Percentiles rank a stretch among this genome's conserved stretches.
phyloP scores from a whole-genome alignment of 2,113 vertebrate species.

The Ia io region DNA sequence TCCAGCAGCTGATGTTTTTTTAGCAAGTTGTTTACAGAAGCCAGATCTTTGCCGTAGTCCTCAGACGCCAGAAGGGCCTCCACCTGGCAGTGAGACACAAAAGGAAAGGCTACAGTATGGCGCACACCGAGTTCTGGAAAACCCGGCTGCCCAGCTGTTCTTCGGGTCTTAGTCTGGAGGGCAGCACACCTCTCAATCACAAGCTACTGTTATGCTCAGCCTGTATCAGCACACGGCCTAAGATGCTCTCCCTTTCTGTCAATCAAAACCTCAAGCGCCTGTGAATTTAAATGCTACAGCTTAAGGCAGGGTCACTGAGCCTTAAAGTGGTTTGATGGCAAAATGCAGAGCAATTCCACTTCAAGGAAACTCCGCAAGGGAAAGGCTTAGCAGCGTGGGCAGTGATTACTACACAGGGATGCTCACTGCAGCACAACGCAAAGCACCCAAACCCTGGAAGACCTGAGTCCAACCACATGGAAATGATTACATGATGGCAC shows the following conservation, averaged over 20 bases:
- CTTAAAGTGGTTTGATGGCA: neutral
- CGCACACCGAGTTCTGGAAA: accelerated
- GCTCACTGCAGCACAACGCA: accelerated
- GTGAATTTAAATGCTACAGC: neutral
- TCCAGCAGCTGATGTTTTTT: constrained; percentile 98
- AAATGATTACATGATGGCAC: neutral
- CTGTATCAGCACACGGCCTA: no score
- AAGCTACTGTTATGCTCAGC: accelerated
- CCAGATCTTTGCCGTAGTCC: constrained; percentile 98
- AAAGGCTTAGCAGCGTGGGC: neutral
- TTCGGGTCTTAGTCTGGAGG: neutral
- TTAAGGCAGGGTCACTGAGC: neutral
- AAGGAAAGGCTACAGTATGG: neutral
- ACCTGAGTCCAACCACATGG: accelerated
- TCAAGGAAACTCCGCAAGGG: no score
- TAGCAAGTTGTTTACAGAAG: constrained; percentile 97
- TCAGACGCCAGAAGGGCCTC: constrained; percentile 98
- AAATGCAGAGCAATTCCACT: neutral
- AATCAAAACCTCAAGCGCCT: neutral
- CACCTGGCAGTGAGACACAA: constrained; percentile 82
- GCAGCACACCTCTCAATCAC: neutral
- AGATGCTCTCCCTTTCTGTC: neutral
- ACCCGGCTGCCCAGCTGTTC: accelerated
- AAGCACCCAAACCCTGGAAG: accelerated
- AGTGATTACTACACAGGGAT: accelerated